Evolutionary conservation across 2,113 vertebrate genomes (phyloP), one percentile per base, ranked within the genome.

Genomic region (Archocentrus centrarchus): DNA sequence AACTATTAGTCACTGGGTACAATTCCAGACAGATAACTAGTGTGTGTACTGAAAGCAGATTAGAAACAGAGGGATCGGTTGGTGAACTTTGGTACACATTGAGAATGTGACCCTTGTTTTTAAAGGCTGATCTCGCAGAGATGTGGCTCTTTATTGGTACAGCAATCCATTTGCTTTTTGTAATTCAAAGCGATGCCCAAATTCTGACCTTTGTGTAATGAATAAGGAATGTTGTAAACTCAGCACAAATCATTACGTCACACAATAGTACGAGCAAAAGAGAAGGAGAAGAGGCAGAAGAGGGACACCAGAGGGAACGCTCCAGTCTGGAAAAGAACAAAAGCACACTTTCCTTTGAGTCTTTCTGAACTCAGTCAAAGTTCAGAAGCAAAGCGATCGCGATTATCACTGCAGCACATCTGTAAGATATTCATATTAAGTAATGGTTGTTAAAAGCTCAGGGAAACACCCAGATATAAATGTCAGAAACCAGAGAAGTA

Each of bases 331-430:
- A 6, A 50, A 11, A 13, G 32, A 62, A 73, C 80, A 87, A 58
- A 41, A 13, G 13, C 10, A 11, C 41, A 64, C 41, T 35, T 75
- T 22, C 53, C 80, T 77, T 35, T 70, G 41, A 82, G 75, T 73
- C 61, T 82, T 80, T 87, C 53, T 82, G 64, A 87, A 89, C 84
- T n/a, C 18, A 83, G 30, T 78, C 20, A 75, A 84, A 35, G 78
- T 79, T 85, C 68, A 35, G 84, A 83, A 63, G 78, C 83, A 88
- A 85, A 93, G 82, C 60, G 76, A 87, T 39, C 68, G 60, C 78
- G 37, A 75, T 73, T 75, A 79, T 80, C 83, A 57, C 77, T 62
- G 64, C 41, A 3, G 66, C 58, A 27, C 75, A 91, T 84, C 75
- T 84, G 78, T 55, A 17, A 50, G 78, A 73, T 78, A 88, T 70